Evolutionary conservation across 1,140 invertebrate species (phyloP), one percentile per base, ranked within the genome.

Genomic region (Drosophila equinoxialis): DNA sequence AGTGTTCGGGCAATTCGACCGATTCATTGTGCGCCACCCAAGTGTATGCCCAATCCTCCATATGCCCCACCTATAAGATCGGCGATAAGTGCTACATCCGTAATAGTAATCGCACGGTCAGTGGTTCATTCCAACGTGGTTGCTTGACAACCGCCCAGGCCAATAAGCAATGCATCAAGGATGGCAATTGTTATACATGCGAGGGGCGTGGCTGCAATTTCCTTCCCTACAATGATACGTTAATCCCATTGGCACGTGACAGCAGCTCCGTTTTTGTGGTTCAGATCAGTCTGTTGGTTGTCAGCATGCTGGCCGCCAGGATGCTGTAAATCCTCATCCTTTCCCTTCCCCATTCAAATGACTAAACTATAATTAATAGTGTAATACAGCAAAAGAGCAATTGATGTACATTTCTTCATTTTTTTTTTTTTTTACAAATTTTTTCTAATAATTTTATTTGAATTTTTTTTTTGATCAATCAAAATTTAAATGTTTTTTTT

Each of bases 51-150:
- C 54, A 61, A 23, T 64, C 81, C 13, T 17, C 64, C 1, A 74
- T 90, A 8, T 92, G 91, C 17, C 85, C 89, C 1, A 74, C 73
- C 17, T 92, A 91, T 45, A 68, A 72, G 62, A 69, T 91, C 59
- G 91, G 89, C 6, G 91, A 92, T 10, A 77, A 82, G 58, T 92
- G 91, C 68, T 92, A 69, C 65, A 81, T 92, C n/a, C 85, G 91
- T 48, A 82, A 92, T 37, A 81, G 73, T 63, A 70, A 75, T 5
- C 77, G 77, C n/a, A 33, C 66, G 51, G 73, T 13, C 3, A 70
- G 76, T 0, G 79, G 79, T 0, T 85, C 89, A 20, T 91, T 92
- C 74, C 78, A 90, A 68, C 85, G 91, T 39, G 91, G 91, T 20
- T 92, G 91, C 62, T 76, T 92, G 3, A 78, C 71, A 57, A 67